These are phyloP conservation scores for Eupristina koningsbergeri DNA, from an alignment of 1,140 invertebrate species.

Conservation along the genomic window DNA sequence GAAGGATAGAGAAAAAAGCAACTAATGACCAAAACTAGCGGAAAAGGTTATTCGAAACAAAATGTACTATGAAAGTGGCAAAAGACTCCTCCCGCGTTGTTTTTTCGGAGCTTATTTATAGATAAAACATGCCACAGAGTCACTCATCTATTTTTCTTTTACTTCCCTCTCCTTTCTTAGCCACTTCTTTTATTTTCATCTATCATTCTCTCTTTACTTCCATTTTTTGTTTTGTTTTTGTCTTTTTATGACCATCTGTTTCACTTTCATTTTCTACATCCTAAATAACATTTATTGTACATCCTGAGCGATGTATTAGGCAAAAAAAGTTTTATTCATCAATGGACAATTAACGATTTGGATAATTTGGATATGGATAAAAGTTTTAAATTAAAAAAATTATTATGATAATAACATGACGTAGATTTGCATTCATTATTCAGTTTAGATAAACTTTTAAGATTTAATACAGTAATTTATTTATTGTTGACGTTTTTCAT, in stretches of 20 bases:
- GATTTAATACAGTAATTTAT: not conserved
- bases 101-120: conserved; percentile 41
- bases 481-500: not conserved
- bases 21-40: not conserved
- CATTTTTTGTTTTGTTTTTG: no score
- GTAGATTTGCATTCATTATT: not conserved
- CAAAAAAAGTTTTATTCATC: not conserved
- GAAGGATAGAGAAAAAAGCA: not conserved
- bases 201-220: not conserved
- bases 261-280: not conserved
- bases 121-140: conserved; percentile 23
- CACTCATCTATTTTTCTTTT: conserved; percentile 26
- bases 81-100: conserved; percentile 43
- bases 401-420: not conserved
- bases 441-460: not conserved
- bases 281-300: not conserved
- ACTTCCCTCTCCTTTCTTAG: not conserved
- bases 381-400: not conserved
- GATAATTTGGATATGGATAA: no score
- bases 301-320: not conserved
- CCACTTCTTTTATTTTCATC: not conserved
- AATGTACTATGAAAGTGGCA: conserved; percentile 32
- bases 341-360: no score
- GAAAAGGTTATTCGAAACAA: conserved; percentile 21
- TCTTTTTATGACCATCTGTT: not conserved